These are phyloP conservation scores for Blastobasis adustella DNA, from an alignment of 2,888 invertebrate genomes.

Conservation along the genomic window DNA sequence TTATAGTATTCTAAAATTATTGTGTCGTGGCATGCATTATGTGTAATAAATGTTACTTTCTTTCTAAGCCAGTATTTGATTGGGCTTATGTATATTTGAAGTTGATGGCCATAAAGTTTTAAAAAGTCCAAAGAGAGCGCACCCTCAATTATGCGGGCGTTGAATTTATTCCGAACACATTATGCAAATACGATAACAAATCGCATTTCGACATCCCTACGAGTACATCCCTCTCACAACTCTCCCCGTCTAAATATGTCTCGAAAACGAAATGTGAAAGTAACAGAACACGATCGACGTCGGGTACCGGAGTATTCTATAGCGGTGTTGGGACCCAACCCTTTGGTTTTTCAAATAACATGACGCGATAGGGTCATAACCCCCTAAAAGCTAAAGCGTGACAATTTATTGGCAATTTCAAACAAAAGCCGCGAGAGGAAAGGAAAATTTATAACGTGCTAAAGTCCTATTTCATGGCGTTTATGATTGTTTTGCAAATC, in stretches of 20 bases:
- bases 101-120: too few relatives aligned
- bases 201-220: constrained; percentile 3
- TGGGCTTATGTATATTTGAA: too few relatives aligned
- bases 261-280: neutral
- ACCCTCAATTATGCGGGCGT: neutral
- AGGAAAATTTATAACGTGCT: constrained; percentile 66
- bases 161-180: constrained; percentile 7
- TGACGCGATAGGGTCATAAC: constrained; percentile 30
- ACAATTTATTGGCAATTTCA: constrained; percentile 67
- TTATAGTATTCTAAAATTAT: too few relatives aligned
- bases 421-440: constrained; percentile 36
- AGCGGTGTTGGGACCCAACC: neutral
- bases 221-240: neutral
- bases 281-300: neutral
- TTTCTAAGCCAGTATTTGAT: too few relatives aligned
- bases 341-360: neutral
- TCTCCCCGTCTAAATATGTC: neutral
- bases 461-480: constrained; percentile 46
- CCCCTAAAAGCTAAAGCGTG: constrained; percentile 33
- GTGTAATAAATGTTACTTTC: too few relatives aligned
- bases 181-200: constrained; percentile 12
- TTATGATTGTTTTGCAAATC: constrained; percentile 10
- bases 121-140: too few relatives aligned
- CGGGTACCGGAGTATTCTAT: too few relatives aligned
- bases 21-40: too few relatives aligned